Base-by-base conservation (phyloP, 2,113 vertebrate species). In the Solenodon paradoxus region DNA sequence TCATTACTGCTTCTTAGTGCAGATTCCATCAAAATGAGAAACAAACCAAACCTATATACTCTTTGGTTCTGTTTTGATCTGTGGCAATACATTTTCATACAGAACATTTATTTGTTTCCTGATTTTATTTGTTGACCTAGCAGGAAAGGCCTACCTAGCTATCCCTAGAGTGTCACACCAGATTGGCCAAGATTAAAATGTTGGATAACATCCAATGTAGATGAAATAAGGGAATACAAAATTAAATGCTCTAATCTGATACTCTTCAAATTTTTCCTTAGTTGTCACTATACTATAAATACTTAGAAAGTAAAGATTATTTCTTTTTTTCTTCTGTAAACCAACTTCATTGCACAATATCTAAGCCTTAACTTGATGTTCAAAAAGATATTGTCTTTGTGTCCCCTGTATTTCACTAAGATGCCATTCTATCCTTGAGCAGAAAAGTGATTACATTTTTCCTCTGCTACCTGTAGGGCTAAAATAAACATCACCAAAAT, bases 401-500 rank as follows among this genome's bases (percentile, higher is more conserved):
- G 38, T 74, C 30, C 51, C 38, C 19, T 83, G 42, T 87, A 69
- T 75, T 92, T 93, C 24, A 82, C 63, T 83, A 83, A 81, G 26
- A 82, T 64, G 51, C 3, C 63, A 63, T 55, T 66, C 19, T 78
- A 28, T 77, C 20, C 17, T 71, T 78, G 17, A 71, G 30, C 47
- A 92, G 26, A 22, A 69, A 92, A 57, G 30, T 8, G 22, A 79
- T 78, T 28, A 68, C 42, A 90, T 72, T 82, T 95, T 19, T 69
- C 24, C 16, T 94, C 45, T 75, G 13, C 51, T 69, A 87, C 38
- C 12, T 79, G 74, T 89, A 89, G 38, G 53, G 24, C n/a, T 92
- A 82, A 92, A 86, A 92, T 69, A 96, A 94, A 78, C 30, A 92
- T 22, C 13, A 28, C 90, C 42, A 90, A 92, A 95, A 84, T 71